Conservation (phyloP, 1,140 invertebrate genomes). For the Eufriesea mexicana region DNA sequence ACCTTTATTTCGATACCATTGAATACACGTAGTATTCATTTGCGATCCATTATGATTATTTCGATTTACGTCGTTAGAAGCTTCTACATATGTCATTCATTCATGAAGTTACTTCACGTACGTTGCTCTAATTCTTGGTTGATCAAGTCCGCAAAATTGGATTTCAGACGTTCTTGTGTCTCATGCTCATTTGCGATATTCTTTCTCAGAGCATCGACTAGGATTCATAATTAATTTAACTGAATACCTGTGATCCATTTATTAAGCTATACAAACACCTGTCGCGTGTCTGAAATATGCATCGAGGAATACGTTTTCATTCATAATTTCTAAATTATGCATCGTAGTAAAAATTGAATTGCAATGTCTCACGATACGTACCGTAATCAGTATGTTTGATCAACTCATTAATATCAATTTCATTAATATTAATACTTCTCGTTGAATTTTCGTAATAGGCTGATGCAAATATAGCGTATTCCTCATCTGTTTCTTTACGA, state of each 20-base stretch:
- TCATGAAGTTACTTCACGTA: not conserved
- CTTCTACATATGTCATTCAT: not conserved
- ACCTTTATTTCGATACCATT: not conserved
- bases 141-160: not conserved
- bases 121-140: not conserved
- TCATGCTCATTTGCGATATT: not conserved
- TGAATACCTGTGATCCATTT: not conserved
- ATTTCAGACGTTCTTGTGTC: not conserved
- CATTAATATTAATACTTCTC: not conserved
- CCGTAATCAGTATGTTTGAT: not conserved
- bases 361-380: not conserved
- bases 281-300: not conserved
- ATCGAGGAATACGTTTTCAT: not conserved
- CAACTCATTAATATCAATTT: not conserved
- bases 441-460: not conserved
- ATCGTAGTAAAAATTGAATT: not conserved
- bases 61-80: not conserved
- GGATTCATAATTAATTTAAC: not conserved
- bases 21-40: not conserved
- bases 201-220: not conserved
- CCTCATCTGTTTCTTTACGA: not conserved
- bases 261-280: too few relatives aligned
- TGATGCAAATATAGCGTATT: not conserved
- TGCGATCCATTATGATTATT: too few relatives aligned
- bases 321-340: not conserved